phyloP scores from a whole-genome alignment of 2,888 invertebrate species.

The Phania funesta region DNA sequence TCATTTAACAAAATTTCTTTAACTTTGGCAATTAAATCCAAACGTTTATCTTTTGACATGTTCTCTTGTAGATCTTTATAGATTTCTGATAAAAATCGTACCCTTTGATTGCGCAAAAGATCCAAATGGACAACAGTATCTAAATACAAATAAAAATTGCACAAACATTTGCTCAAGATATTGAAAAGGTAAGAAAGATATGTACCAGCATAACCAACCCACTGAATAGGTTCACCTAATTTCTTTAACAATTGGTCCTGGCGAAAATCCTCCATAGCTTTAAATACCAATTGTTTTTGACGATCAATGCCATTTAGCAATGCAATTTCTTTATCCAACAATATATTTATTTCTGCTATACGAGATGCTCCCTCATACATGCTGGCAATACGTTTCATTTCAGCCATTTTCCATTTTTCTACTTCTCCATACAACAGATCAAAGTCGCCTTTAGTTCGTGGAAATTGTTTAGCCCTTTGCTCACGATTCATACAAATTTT shows the following conservation, averaged over 20 bases:
- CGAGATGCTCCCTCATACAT: constrained; percentile 85
- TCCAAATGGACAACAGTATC: constrained; percentile 87
- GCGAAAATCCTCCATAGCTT: constrained; percentile 83
- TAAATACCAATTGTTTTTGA: constrained; percentile 83
- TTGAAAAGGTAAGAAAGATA: neutral
- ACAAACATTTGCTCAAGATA: neutral
- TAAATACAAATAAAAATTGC: constrained; percentile 51
- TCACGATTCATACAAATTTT: constrained; percentile 81
- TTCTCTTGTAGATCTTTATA: constrained; percentile 85
- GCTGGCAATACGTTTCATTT: constrained; percentile 84
- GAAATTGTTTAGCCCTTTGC: constrained; percentile 85
- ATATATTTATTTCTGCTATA: constrained; percentile 85
- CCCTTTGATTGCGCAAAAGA: constrained; percentile 89
- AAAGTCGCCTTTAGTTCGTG: constrained; percentile 87
- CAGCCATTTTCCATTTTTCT: constrained; percentile 78
- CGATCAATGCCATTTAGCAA: constrained; percentile 83
- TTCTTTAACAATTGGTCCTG: constrained; percentile 84
- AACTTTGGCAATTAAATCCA: constrained; percentile 86
- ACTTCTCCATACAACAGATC: constrained; percentile 85
- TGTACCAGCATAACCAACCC: constrained; percentile 87
- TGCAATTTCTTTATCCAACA: constrained; percentile 87
- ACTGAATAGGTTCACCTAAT: constrained; percentile 87
- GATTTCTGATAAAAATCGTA: constrained; percentile 87
- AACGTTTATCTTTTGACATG: constrained; percentile 84
- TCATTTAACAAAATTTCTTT: constrained; percentile 82